Evolutionary conservation across 2,113 vertebrate species (phyloP), one percentile per base, ranked within the genome.

Genomic region (Bostrychus sinensis): DNA sequence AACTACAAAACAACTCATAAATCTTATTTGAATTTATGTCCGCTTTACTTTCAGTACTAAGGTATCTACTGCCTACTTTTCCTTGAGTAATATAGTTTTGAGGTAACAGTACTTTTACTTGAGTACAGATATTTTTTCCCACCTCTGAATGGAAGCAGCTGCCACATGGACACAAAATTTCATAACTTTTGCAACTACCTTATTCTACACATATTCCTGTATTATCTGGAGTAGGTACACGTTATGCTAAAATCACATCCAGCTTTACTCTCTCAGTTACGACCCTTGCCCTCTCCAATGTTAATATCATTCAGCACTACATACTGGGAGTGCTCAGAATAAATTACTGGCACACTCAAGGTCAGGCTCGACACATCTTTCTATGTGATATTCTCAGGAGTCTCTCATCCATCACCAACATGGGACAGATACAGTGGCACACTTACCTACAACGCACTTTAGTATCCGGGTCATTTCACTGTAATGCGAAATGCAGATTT

Each of bases 271-370:
- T 48, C 61, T 55, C n/a, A 28, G 23, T 19, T 45, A 43, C 70
- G 77, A 78, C 64, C 66, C 59, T 38, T 76, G 77, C 81, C 72
- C 73, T 34, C 25, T 14, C 54, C 54, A 34, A 77, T 80, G 72
- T 76, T 82, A 65, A 78, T 80, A 57, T 63, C 57, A 54, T 75
- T 68, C 54, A 69, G 41, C 63, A 41, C 64, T 62, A n/a, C 42
- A 65, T 78, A 36, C 39, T 39, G 43, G 71, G 14, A 63, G 75
- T 71, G 55, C 66, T 48, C n/a, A 30, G 73, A 85, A 84, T 84
- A 80, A 58, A 81, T 86, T 62, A 78, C 55, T n/a, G 23, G 32
- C 45, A 77, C 78, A 75, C 51, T 80, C 79, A 87, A 83, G 85
- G 88, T 87, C 78, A 70, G 64, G 37, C 41, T 42, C 32, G 60